A percentile compares a stretch with the other conserved stretches of the same genome.
phyloP scores from a whole-genome alignment of 2,888 invertebrate species.

The Melieria picta region DNA sequence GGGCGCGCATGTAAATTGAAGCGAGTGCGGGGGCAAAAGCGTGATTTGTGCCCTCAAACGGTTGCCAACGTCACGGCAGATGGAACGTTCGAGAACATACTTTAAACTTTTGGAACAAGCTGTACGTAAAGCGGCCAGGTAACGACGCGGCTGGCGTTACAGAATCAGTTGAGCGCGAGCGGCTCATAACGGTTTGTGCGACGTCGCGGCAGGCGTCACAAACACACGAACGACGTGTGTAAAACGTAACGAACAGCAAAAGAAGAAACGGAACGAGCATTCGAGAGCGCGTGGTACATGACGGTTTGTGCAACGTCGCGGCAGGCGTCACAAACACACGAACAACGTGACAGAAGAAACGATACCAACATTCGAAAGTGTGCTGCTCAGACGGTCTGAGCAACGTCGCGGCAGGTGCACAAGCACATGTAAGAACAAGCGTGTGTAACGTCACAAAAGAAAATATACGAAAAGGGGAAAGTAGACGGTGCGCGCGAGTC shows the following conservation, averaged over 20 bases:
- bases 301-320: constrained; percentile 8
- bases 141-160: too few species aligned
- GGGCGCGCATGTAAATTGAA: too few species aligned
- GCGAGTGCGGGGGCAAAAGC: too few species aligned
- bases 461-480: too few species aligned
- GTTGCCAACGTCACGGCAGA: too few species aligned
- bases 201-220: constrained; percentile 13
- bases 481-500: too few species aligned
- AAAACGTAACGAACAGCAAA: constrained; percentile 16
- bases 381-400: background rate
- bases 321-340: constrained; percentile 13
- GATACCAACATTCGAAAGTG: background rate
- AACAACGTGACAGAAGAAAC: constrained; percentile 9
- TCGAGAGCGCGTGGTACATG: background rate
- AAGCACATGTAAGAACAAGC: background rate
- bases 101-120: too few species aligned
- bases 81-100: too few species aligned
- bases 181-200: background rate
- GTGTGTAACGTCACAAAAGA: background rate
- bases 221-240: constrained; percentile 20
- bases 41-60: too few species aligned
- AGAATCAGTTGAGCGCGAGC: too few species aligned
- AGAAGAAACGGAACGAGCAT: background rate
- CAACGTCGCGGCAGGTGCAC: constrained; percentile 8
- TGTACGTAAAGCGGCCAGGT: too few species aligned